Percentiles rank a stretch among this genome's conserved stretches.
phyloP scores from a whole-genome alignment of 2,113 vertebrate species.

The Oreotrochilus melanogaster region DNA sequence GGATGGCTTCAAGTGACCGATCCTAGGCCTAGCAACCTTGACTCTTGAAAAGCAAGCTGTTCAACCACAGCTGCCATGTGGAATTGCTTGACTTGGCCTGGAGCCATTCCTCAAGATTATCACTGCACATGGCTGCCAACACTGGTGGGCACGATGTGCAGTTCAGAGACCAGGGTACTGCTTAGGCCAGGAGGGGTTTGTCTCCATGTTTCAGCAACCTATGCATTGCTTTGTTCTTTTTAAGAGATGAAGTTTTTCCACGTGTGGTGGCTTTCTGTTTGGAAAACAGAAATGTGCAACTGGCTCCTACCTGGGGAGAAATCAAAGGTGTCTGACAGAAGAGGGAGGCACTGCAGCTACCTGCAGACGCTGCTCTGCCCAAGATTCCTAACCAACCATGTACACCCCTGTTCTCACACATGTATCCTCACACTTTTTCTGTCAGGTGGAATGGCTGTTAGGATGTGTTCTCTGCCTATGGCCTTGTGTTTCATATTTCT shows the following conservation, averaged over 20 bases:
- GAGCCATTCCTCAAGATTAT: not conserved
- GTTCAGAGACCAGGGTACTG: not conserved
- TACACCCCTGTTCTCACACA: rapidly evolving
- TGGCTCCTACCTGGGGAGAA: not conserved
- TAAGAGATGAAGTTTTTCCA: not conserved
- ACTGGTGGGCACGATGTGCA: rapidly evolving
- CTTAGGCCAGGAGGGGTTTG: not conserved
- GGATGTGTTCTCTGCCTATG: not conserved
- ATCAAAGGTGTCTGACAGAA: not conserved
- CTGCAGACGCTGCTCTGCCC: not conserved
- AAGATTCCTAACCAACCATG: not conserved
- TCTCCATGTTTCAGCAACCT: not conserved
- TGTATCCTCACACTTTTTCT: not conserved
- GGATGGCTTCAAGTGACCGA: not conserved
- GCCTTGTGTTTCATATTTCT: rapidly evolving
- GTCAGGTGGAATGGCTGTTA: not conserved
- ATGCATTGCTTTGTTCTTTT: not conserved
- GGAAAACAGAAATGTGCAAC: not conserved
- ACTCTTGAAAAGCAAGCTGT: not conserved
- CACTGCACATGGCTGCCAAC: not conserved
- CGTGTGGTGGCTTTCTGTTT: not conserved
- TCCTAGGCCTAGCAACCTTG: not conserved
- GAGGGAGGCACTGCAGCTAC: not conserved
- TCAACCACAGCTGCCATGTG: rapidly evolving
- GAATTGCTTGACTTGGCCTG: not conserved